Evolutionary conservation across 2,888 invertebrate species (phyloP).

Genomic region (Orthosia gothica): DNA sequence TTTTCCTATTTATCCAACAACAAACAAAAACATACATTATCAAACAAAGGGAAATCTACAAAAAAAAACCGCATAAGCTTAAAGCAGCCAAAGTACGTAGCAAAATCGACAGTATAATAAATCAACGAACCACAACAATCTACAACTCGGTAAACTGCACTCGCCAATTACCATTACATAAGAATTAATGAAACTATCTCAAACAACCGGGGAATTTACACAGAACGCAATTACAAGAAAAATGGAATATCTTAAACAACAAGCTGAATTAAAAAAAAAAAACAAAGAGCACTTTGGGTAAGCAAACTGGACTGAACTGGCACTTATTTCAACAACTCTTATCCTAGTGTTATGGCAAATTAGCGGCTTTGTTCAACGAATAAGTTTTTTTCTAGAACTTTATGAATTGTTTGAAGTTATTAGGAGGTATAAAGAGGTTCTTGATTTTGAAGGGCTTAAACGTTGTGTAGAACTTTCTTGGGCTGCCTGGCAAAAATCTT

Average conservation of each 20-base stretch:
- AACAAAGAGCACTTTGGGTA: conserved; percentile 34
- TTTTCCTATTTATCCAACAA: too few species aligned
- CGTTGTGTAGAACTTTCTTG: not conserved
- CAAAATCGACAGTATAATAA: conserved; percentile 7
- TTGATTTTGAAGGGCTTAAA: not conserved
- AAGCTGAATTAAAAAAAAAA: conserved; percentile 42
- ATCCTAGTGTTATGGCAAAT: conserved; percentile 64
- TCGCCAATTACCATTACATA: conserved; percentile 46
- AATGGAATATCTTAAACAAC: conserved; percentile 54
- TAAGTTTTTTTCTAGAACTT: conserved; percentile 50
- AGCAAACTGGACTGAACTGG: conserved; percentile 52
- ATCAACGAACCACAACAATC: conserved; percentile 16
- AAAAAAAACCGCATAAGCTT: not conserved
- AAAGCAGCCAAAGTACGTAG: not conserved
- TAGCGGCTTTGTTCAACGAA: conserved; percentile 64
- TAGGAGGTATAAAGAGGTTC: not conserved
- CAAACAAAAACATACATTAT: too few species aligned
- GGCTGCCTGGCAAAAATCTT: not conserved
- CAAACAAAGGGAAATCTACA: not conserved
- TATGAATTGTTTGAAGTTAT: not conserved
- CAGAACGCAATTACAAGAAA: conserved; percentile 48
- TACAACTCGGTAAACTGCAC: conserved; percentile 41
- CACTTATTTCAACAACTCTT: conserved; percentile 57
- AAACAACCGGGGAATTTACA: conserved; percentile 41
- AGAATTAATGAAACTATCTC: conserved; percentile 54